Base-by-base conservation (phyloP, 1,140 invertebrate genomes). In the Pseudobourletiella spinata region DNA sequence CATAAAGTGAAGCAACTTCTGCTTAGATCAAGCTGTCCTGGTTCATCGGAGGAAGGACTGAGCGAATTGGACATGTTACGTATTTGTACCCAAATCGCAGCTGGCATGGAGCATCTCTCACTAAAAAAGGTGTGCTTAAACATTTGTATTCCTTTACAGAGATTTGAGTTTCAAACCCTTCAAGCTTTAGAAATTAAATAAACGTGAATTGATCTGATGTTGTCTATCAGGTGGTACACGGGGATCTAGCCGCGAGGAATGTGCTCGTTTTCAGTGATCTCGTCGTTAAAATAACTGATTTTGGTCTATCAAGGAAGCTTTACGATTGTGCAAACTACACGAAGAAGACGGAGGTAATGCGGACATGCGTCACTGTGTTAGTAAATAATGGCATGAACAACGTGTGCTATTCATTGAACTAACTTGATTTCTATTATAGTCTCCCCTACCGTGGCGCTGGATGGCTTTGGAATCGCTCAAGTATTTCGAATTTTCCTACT, bases 391-490 rank as follows among this genome's bases (percentile, higher is more conserved):
- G 32, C 32, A n/a, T n/a, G 8, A n/a, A n/a, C n/a, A n/a, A n/a
- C 32, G n/a, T 39, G 32, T 39, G n/a, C 8, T n/a, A 8, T 39
- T 39, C 32, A 8, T 39, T 39, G 32, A 39, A 39, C 8, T 39
- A 8, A 39, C n/a, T 39, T 39, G 8, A n/a, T 39, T 11, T 11
- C n/a, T 11, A 39, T 39, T n/a, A n/a, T 39, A 39, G 25, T 25
- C 24, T 61, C 59, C 59, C 2, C 72, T 77, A 8, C 77, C 77
- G 30, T 73, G 78, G 16, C 76, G 77, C 58, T 79, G 77, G 77
- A 77, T 79, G 76, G 76, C 77, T 20, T 60, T 77, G 50, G 77
- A 78, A 61, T 76, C 77, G 26, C 70, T 79, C 4, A 74, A 72
- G 28, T 73, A 77, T 54, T 70, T 72, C 61, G 57, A 76, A 3